phyloP scores from a whole-genome alignment of 2,888 invertebrate genomes.

The Dicranocentrus wangi region DNA sequence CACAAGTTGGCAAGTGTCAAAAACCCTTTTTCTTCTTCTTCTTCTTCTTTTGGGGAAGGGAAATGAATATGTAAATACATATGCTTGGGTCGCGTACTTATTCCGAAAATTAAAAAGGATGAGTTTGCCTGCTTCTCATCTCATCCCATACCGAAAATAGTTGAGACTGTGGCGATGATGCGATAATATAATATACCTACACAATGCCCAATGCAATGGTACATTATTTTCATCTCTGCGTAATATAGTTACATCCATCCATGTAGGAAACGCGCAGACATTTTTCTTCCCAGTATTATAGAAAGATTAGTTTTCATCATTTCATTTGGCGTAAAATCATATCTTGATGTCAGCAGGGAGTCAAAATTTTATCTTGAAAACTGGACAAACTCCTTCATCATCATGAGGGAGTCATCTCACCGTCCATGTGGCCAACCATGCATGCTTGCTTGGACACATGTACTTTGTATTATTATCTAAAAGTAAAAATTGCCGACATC shows the following conservation, averaged over 20 bases:
- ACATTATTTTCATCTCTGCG: too few species aligned
- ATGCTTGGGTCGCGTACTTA: not conserved
- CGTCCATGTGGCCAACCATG: conserved; percentile 37
- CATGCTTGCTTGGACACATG: conserved; percentile 12
- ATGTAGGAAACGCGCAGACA: too few species aligned
- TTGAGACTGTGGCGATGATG: too few species aligned
- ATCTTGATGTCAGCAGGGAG: conserved; percentile 71
- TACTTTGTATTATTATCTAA: conserved; percentile 42
- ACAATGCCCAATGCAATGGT: too few species aligned
- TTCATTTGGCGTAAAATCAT: conserved; percentile 72
- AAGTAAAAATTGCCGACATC: conserved; percentile 59
- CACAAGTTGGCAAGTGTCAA: conserved; percentile 41
- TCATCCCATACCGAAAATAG: conserved; percentile 1
- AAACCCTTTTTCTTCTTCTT: too few species aligned
- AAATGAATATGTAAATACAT: too few species aligned
- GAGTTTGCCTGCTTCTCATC: too few species aligned
- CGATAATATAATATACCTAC: too few species aligned
- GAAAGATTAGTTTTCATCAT: conserved; percentile 72
- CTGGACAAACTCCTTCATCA: conserved; percentile 70
- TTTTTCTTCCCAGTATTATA: conserved; percentile 52
- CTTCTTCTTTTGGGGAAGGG: not conserved
- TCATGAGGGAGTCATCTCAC: conserved; percentile 48
- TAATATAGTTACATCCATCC: too few species aligned
- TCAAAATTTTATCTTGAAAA: conserved; percentile 65
- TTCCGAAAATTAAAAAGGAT: conserved; percentile 4